Evolutionary conservation across 2,888 invertebrate genomes (phyloP).

Genomic region (Caenorhabditis japonica): DNA sequence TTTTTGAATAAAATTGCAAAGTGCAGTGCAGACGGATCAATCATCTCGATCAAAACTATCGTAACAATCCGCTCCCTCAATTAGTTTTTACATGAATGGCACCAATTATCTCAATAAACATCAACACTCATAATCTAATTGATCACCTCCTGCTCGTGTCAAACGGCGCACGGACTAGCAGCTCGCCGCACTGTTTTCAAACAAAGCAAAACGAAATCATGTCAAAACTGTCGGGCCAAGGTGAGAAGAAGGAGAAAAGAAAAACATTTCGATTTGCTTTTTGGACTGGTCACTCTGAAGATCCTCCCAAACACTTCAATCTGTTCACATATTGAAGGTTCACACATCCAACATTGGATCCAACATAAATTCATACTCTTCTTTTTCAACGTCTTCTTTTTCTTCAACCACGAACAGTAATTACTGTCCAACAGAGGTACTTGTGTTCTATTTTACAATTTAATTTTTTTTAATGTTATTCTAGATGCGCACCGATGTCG

Average conservation of each 20-base stretch:
- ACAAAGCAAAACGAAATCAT: constrained; percentile 20
- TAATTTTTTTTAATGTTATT: neutral
- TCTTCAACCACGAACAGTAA: constrained; percentile 18
- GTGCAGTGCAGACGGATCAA: too few species aligned
- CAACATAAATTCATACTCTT: neutral
- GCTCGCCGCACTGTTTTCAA: neutral
- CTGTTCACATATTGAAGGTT: neutral
- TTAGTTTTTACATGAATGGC: too few species aligned
- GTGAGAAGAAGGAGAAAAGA: neutral
- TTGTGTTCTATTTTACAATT: neutral
- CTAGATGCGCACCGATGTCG: constrained; percentile 51
- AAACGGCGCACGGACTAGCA: constrained; percentile 17
- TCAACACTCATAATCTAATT: too few species aligned
- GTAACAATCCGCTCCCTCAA: too few species aligned
- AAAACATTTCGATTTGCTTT: constrained; percentile 10
- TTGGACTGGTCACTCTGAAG: constrained; percentile 9
- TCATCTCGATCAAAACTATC: too few species aligned
- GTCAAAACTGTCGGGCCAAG: constrained; percentile 45
- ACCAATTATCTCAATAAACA: too few species aligned
- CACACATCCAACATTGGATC: constrained; percentile 35
- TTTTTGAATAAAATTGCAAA: too few species aligned
- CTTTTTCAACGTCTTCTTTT: constrained; percentile 1
- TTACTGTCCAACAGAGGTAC: constrained; percentile 50
- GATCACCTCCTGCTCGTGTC: constrained; percentile 20
- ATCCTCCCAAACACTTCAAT: neutral